Base-by-base conservation (phyloP, 2,888 invertebrate genomes). In the Anaspis maculata region DNA sequence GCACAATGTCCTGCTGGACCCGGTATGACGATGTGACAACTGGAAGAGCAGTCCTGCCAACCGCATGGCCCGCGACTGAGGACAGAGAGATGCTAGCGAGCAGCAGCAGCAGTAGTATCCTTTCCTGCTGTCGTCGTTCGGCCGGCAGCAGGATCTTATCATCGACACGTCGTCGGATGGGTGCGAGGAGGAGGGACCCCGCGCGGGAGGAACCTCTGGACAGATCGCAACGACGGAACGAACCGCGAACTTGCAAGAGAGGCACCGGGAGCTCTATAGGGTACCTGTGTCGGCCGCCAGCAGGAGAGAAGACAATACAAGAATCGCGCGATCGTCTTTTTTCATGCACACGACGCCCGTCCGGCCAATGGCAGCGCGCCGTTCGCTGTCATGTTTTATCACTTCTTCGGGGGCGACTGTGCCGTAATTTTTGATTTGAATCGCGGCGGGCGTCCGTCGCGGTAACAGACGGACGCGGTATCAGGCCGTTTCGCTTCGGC, bases 331-430 rank as follows among this genome's bases (percentile, higher is more conserved):
- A 54, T 56, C 57, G 55, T 58, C 57, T 59, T 60, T 61, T 59
- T 59, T 55, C 52, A 54, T 53, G 51, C 56, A 56, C 55, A n/a
- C n/a, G 28, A 16, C 9, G 15, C 13, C 21, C n/a, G 48, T 42
- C 51, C 51, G 57, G 59, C 63, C 63, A 64, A 64, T 64, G 60
- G 61, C 58, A 54, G 50, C 44, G 51, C 58, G 47, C 53, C 48
- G 54, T 61, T 59, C 56, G 61, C 59, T 64, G 61, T 64, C 64
- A 64, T 64, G 62, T 64, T 64, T 64, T 64, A 61, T 64, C 64
- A 64, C 62, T 63, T 59, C 59, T 56, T 56, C 60, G 60, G 50
- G n/a, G 57, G 57, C 57, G 57, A 60, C 62, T 59, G 62, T 57
- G 56, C 57, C 48, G 60, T 54, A 57, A 61, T 62, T 62, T 61